Conservation (phyloP, 2,797 vertebrate species). For the Poecilia gillii region DNA sequence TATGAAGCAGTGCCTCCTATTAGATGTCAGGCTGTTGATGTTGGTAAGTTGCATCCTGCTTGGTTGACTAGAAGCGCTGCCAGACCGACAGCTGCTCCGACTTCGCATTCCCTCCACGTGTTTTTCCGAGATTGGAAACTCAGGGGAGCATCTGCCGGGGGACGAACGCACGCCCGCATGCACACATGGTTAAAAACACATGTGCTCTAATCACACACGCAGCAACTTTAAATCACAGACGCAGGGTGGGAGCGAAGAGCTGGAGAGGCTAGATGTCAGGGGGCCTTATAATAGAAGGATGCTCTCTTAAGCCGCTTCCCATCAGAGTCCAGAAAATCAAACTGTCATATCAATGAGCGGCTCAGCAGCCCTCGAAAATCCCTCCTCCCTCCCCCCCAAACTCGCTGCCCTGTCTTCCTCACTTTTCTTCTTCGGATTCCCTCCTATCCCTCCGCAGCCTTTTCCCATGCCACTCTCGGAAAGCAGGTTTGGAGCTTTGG, state of each 20-base stretch:
- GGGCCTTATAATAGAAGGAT: constrained; percentile 77
- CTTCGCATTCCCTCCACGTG: constrained; percentile 82
- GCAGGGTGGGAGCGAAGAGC: constrained; percentile 40
- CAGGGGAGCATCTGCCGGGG: constrained; percentile 57
- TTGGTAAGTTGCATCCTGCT: constrained; percentile 55
- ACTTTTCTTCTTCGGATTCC: constrained; percentile 41
- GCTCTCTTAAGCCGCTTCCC: constrained; percentile 76
- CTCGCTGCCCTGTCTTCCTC: constrained; percentile 17
- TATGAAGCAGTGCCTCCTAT: constrained; percentile 25
- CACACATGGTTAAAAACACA: constrained; percentile 48
- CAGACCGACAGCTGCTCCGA: constrained; percentile 84
- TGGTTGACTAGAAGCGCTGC: constrained; percentile 65
- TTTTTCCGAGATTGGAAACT: constrained; percentile 74
- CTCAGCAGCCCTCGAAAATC: constrained; percentile 17
- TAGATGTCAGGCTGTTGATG: constrained; percentile 58
- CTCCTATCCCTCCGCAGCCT: constrained; percentile 30
- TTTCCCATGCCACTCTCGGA: constrained; percentile 34
- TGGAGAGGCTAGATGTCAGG: constrained; percentile 71
- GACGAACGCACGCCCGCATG: constrained; percentile 29
- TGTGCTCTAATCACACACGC: constrained; percentile 45
- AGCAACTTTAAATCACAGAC: constrained; percentile 37
- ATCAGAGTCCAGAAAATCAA: constrained; percentile 76
- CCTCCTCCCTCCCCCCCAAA: not conserved
- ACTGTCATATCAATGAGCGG: constrained; percentile 79
- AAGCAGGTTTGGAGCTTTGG: constrained; percentile 61